phyloP scores from a whole-genome alignment of 2,888 invertebrate species.

The Dione juno region DNA sequence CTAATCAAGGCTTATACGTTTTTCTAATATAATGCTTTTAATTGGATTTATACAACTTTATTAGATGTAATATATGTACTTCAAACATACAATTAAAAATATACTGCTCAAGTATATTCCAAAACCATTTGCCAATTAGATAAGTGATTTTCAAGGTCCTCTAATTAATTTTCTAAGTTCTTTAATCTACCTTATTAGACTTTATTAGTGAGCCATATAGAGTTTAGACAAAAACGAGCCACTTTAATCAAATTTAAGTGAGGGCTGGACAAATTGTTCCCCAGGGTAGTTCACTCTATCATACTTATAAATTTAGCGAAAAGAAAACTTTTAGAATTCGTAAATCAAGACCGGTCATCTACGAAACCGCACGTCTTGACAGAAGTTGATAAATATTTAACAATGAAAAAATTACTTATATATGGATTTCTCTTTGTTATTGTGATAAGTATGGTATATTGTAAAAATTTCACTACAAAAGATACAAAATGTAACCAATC shows the following conservation, averaged over 20 bases:
- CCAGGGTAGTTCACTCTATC: conserved; percentile 58
- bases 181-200: conserved; percentile 66
- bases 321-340: conserved; percentile 50
- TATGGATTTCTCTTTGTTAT: conserved; percentile 53
- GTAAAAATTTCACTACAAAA: conserved; percentile 46
- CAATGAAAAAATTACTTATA: conserved; percentile 60
- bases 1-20: too few relatives aligned
- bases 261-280: conserved; percentile 62
- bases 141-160: conserved; percentile 54
- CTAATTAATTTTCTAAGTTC: conserved; percentile 39
- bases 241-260: conserved; percentile 79
- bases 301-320: conserved; percentile 54
- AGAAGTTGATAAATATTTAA: conserved; percentile 30
- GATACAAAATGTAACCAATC: conserved; percentile 3
- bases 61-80: too few relatives aligned
- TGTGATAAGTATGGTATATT: conserved; percentile 56
- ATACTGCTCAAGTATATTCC: not conserved
- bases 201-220: conserved; percentile 62
- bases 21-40: too few relatives aligned
- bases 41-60: too few relatives aligned
- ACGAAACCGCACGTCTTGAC: conserved; percentile 61
- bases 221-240: conserved; percentile 68
- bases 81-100: not conserved
- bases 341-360: conserved; percentile 61
- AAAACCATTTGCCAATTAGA: conserved; percentile 44